Evolutionary conservation across 2,888 invertebrate genomes (phyloP).

Genomic region (Meteorus cinctellus): DNA sequence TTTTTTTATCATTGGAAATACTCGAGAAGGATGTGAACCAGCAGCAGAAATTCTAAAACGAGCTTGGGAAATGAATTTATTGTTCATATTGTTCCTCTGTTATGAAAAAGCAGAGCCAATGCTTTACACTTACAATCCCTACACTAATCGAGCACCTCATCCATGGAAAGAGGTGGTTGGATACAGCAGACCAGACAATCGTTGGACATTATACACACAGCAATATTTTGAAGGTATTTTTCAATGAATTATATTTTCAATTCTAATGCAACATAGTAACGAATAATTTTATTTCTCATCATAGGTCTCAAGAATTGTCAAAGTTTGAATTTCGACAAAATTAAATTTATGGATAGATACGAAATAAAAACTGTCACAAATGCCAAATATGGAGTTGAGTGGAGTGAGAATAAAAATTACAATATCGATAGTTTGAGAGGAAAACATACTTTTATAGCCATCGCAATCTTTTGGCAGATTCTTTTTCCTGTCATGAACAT

Average conservation of each 20-base stretch:
- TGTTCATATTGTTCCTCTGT: background rate
- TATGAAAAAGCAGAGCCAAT: background rate
- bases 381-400: background rate
- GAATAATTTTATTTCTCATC: background rate
- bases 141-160: constrained; percentile 1
- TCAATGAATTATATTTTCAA: background rate
- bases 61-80: constrained; percentile 31
- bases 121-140: constrained; percentile 2
- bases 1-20: background rate
- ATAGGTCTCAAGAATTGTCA: background rate
- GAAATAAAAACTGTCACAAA: background rate
- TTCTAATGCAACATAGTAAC: background rate
- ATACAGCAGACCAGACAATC: background rate
- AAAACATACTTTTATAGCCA: background rate
- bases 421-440: background rate
- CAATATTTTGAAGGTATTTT: background rate
- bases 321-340: background rate
- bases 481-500: background rate
- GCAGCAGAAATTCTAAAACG: constrained; percentile 2
- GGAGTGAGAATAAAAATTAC: background rate
- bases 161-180: background rate
- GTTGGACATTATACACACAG: background rate
- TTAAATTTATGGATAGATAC: background rate
- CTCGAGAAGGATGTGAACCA: background rate
- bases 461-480: background rate